Percentiles rank a stretch among this genome's conserved stretches.
These are phyloP conservation scores for Dipus sagitta DNA, from an alignment of 2,797 vertebrate genomes.

Conservation along the genomic window DNA sequence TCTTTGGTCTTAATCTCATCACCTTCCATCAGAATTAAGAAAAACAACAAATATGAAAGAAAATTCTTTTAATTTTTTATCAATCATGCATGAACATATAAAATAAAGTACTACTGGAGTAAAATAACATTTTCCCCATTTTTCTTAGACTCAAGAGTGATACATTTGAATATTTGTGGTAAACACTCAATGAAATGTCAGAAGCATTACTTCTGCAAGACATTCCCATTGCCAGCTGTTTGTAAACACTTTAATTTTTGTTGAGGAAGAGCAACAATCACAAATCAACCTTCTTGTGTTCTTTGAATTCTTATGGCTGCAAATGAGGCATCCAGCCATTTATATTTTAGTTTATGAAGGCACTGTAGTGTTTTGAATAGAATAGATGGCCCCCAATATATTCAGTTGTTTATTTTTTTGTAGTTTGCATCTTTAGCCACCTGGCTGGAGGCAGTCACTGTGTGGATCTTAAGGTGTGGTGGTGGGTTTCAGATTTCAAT, in stretches of 20 bases:
- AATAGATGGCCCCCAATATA: too few species aligned
- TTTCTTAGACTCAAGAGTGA: slow-evolving; percentile 79
- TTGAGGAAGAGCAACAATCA: slow-evolving; percentile 82
- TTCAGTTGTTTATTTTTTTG: too few species aligned
- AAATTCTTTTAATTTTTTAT: slow-evolving; percentile 59
- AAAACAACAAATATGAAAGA: slow-evolving; percentile 41
- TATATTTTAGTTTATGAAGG: slow-evolving; percentile 81
- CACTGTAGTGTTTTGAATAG: too few species aligned
- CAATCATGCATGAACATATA: slow-evolving; percentile 59
- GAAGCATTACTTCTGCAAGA: slow-evolving; percentile 81
- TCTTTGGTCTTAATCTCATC: slow-evolving; percentile 17
- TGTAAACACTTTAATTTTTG: slow-evolving; percentile 86
- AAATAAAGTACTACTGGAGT: slow-evolving; percentile 57
- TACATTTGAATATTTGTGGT: slow-evolving; percentile 79
- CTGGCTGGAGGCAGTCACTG: too few species aligned
- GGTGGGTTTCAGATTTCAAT: too few species aligned
- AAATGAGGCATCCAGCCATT: slow-evolving; percentile 87
- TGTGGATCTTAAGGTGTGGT: too few species aligned
- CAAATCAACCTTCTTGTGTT: slow-evolving; percentile 85
- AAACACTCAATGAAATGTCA: slow-evolving; percentile 82
- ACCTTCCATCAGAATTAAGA: slow-evolving; percentile 21
- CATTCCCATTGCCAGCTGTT: slow-evolving; percentile 80
- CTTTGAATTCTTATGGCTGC: slow-evolving; percentile 85
- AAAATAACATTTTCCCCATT: slow-evolving; percentile 79
- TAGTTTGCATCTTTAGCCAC: too few species aligned